phyloP scores from a whole-genome alignment of 2,113 vertebrate genomes.

The Menidia beryllina region DNA sequence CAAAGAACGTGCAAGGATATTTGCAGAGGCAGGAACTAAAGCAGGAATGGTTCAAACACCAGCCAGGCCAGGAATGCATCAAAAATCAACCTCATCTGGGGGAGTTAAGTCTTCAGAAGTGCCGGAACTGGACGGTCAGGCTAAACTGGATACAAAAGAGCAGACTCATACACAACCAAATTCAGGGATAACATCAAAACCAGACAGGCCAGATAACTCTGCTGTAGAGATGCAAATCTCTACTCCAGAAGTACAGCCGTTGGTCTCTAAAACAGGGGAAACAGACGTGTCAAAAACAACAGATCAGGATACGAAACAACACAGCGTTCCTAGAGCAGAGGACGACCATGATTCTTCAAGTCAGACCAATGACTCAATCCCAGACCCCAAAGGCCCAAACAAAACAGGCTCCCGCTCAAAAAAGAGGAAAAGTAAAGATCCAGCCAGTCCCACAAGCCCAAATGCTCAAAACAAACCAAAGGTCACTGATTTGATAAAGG shows the following conservation, averaged over 20 bases:
- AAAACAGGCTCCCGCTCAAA: constrained; percentile 62
- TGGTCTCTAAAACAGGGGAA: constrained; percentile 31
- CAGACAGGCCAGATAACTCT: constrained; percentile 46
- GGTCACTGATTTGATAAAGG: constrained; percentile 7
- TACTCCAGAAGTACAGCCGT: constrained; percentile 12
- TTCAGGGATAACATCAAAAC: constrained; percentile 52
- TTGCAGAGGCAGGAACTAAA: constrained; percentile 19
- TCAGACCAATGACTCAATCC: constrained; percentile 11
- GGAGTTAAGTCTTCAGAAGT: constrained; percentile 16
- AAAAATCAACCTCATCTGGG: constrained; percentile 15
- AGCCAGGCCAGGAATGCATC: constrained; percentile 41
- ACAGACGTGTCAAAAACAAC: constrained; percentile 12
- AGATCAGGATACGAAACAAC: constrained; percentile 8
- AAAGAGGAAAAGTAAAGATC: constrained; percentile 61
- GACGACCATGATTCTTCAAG: constrained; percentile 15
- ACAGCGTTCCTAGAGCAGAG: constrained; percentile 18
- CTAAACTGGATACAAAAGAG: constrained; percentile 55
- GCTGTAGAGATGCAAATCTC: constrained; percentile 2
- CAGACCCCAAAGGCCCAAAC: constrained; percentile 40
- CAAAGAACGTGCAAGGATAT: constrained; percentile 61
- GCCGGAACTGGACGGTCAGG: constrained; percentile 63
- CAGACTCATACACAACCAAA: constrained; percentile 5
- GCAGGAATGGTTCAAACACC: constrained; percentile 17
- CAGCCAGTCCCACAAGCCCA: constrained; percentile 51
- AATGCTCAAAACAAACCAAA: constrained; percentile 48